A percentile compares a stretch with the other conserved stretches of the same genome.
Evolutionary conservation across 2,113 vertebrate species (phyloP).

Genomic region (Barnardius zonarius): DNA sequence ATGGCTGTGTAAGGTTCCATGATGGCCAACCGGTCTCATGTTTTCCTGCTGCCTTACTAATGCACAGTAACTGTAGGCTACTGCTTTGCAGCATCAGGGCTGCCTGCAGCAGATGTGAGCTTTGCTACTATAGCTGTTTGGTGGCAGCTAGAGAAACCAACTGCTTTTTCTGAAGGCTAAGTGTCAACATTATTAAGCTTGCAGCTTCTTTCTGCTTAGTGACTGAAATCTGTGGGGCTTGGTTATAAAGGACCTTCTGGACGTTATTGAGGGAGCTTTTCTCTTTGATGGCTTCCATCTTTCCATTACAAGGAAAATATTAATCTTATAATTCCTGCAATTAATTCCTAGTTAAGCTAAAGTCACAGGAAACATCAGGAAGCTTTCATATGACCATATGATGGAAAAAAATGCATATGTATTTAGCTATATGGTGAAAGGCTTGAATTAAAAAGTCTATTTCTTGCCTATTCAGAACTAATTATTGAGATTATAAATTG

Average conservation of each 20-base stretch:
- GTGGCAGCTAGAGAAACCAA: background rate
- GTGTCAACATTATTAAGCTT: background rate
- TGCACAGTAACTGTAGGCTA: fast-evolving
- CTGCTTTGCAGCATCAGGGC: background rate
- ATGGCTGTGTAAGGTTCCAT: fast-evolving
- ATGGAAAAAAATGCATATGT: background rate
- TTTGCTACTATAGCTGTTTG: background rate
- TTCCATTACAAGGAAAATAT: background rate
- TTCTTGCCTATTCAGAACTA: background rate
- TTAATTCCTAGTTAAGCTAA: background rate
- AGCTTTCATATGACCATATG: background rate
- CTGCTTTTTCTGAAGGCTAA: background rate
- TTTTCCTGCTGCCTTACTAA: background rate
- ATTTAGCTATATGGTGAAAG: background rate
- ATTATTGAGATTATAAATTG: background rate
- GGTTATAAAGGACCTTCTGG: background rate
- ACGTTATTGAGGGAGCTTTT: background rate
- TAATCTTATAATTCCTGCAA: background rate
- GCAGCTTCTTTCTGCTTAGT: background rate
- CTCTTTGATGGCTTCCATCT: background rate
- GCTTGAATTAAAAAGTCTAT: background rate
- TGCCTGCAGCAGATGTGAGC: background rate
- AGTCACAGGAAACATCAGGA: background rate
- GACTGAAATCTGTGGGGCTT: background rate
- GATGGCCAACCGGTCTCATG: fast-evolving